Base-by-base conservation (phyloP, 2,888 invertebrate species). In the Caenorhabditis zanzibari region DNA sequence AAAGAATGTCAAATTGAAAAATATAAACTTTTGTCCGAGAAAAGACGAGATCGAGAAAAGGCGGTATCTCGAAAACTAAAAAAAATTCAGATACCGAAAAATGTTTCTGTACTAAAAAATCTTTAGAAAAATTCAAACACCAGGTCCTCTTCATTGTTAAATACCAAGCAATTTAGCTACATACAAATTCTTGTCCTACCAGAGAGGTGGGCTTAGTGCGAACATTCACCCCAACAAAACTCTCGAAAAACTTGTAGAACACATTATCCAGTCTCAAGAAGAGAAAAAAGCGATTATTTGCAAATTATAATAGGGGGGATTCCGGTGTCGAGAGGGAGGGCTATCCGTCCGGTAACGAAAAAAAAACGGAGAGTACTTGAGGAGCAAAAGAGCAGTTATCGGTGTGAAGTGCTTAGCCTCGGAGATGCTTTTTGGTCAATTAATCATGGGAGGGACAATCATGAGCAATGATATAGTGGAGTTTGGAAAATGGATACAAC, bases 371-470 rank as follows among this genome's bases (percentile, higher is more conserved):
- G 47, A n/a, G 19, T 19, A 19, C 49, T 49, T 19, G 22, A 49
- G n/a, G 44, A 44, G 44, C 32, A n/a, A 32, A 32, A 32, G 32
- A 47, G 47, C 47, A 32, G 32, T 32, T 32, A 32, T 47, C 47
- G 26, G 54, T 54, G 56, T 56, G 56, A 56, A 56, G 56, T 56
- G 56, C 38, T 38, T 12, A 10, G 9, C 10, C 38, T 38, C 38
- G 12, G 56, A 26, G 12, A 56, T 28, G 28, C 56, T 56, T n/a
- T 56, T 56, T 28, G 56, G 56, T 56, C 56, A 56, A 56, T 56
- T 56, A 56, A 56, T 56, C 49, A 49, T 49, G 49, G n/a, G 49
- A 49, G 49, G 52, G 24, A 22, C 22, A 22, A 22, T n/a, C n/a
- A 24, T 0, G 24, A 52, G 0, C 2, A 24, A n/a, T 9, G 14